These are phyloP conservation scores for Ptilonorhynchus violaceus DNA, from an alignment of 2,113 vertebrate genomes.

Conservation along the genomic window DNA sequence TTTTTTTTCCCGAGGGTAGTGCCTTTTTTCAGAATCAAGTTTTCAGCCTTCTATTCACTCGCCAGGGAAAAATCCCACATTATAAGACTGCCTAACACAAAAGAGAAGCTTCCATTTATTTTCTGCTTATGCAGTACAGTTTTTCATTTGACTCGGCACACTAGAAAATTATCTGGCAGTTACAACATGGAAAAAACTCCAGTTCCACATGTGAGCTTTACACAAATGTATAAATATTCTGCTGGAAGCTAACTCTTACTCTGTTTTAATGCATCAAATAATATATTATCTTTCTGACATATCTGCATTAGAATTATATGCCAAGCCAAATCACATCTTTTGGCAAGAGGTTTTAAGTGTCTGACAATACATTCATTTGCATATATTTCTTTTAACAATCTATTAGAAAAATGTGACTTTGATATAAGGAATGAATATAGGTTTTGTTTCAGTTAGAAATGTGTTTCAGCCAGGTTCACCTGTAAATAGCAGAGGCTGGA, in stretches of 20 bases:
- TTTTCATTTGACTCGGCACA: background rate
- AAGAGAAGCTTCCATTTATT: background rate
- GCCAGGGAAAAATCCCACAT: background rate
- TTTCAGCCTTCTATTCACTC: background rate
- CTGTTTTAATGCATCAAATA: background rate
- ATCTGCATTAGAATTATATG: background rate
- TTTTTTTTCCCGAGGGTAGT: background rate
- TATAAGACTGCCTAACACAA: background rate
- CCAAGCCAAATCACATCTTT: background rate
- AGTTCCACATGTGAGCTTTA: background rate
- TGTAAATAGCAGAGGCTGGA: slow-evolving; percentile 96
- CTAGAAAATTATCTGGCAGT: background rate
- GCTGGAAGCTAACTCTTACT: background rate
- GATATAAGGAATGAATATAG: background rate
- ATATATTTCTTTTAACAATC: background rate
- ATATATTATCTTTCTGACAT: background rate
- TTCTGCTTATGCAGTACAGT: background rate
- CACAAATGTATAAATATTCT: background rate
- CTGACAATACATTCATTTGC: background rate
- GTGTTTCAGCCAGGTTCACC: slow-evolving; percentile 70
- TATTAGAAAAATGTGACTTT: background rate
- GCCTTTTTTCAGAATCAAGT: background rate
- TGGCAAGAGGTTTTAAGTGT: background rate
- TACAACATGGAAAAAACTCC: background rate
- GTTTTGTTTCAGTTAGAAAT: background rate